Conservation (phyloP, 2,113 vertebrate genomes). For the Notarius quadriscutis region DNA sequence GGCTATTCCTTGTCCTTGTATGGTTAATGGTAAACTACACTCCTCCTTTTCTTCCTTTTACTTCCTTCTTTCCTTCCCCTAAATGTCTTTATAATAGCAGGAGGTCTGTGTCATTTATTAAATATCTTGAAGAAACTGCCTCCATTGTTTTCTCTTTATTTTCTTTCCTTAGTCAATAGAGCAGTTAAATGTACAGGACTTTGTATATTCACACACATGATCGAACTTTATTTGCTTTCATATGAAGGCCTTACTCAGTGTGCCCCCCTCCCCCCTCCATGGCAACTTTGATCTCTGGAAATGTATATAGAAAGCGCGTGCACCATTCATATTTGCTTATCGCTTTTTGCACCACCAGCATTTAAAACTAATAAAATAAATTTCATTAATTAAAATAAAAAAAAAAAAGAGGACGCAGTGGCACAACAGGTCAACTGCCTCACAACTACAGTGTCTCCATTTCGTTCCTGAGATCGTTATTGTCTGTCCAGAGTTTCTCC, state of each 20-base stretch:
- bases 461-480: neutral
- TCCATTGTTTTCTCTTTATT: constrained; percentile 39
- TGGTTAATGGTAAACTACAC: constrained; percentile 77
- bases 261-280: neutral
- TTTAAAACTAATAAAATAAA: neutral
- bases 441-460: neutral
- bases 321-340: neutral
- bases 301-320: neutral
- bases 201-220: neutral
- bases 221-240: neutral
- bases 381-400: neutral
- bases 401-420: neutral
- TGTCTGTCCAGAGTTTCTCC: neutral
- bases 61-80: constrained; percentile 31
- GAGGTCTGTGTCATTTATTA: constrained; percentile 43
- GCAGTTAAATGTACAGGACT: constrained; percentile 15
- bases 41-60: constrained; percentile 65
- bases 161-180: constrained; percentile 1
- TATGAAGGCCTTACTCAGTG: neutral
- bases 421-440: neutral
- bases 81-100: constrained; percentile 60
- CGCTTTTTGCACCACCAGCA: neutral
- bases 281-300: neutral
- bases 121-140: constrained; percentile 39
- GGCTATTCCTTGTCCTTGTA: constrained; percentile 69